Evolutionary conservation across 2,888 invertebrate species (phyloP).

Genomic region (Lasioglossum marginatum): DNA sequence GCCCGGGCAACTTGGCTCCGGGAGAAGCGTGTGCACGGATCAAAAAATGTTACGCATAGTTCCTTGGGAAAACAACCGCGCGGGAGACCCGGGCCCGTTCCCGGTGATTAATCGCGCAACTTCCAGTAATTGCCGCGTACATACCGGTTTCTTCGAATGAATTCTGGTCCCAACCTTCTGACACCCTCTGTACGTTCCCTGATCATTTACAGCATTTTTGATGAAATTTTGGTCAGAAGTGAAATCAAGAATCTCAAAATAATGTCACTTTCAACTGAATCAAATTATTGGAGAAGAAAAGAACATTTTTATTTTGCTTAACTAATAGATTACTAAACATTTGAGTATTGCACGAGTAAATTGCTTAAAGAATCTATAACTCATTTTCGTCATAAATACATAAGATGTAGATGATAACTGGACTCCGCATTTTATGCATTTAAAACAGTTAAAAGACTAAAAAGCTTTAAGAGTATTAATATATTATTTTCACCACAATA

Average conservation of each 20-base stretch:
- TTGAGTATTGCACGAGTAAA: too few species aligned
- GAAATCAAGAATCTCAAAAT: background rate
- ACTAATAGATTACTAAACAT: too few species aligned
- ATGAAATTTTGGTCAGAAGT: background rate
- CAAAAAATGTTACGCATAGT: constrained; percentile 46
- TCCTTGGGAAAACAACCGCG: constrained; percentile 10
- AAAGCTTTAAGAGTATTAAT: too few species aligned
- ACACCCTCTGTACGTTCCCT: background rate
- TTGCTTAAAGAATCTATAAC: too few species aligned
- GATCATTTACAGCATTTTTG: background rate
- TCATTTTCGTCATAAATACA: too few species aligned
- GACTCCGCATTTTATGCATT: too few species aligned
- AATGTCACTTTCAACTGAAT: too few species aligned
- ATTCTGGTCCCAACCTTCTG: background rate
- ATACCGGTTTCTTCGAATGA: constrained; percentile 2
- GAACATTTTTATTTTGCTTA: too few species aligned
- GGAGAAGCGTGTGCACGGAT: constrained; percentile 4
- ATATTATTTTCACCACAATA: too few species aligned
- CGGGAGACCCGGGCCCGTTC: background rate
- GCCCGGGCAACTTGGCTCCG: constrained; percentile 32
- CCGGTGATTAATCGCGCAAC: constrained; percentile 36
- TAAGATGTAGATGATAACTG: too few species aligned
- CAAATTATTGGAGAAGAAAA: too few species aligned
- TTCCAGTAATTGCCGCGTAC: constrained; percentile 2
- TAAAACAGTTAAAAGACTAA: too few species aligned